Base-by-base conservation (phyloP, 2,888 invertebrate species). In the Brachyptera risi region DNA sequence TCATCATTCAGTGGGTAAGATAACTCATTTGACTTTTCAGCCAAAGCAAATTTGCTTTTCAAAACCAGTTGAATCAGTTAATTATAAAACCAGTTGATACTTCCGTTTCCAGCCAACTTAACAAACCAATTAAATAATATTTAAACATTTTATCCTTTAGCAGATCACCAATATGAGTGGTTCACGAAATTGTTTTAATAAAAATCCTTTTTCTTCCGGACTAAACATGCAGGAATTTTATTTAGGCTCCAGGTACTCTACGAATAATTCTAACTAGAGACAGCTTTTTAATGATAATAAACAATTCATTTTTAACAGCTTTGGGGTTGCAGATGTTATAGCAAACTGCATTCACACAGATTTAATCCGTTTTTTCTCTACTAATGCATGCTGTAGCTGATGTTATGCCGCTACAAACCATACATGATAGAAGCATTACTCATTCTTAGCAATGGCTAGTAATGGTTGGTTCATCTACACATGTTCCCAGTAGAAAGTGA, bases 91-190 rank as follows among this genome's bases (percentile, higher is more conserved):
- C n/a, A n/a, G n/a, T n/a, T n/a, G n/a, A n/a, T n/a, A n/a, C n/a
- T n/a, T n/a, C n/a, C n/a, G n/a, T n/a, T n/a, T n/a, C n/a, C n/a
- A n/a, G n/a, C n/a, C n/a, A n/a, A n/a, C n/a, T n/a, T n/a, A n/a
- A n/a, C n/a, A n/a, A n/a, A n/a, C n/a, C n/a, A n/a, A n/a, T n/a
- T n/a, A n/a, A n/a, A n/a, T n/a, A n/a, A n/a, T n/a, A n/a, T 60
- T 60, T 58, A 58, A 47, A 57, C 60, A 64, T 31, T 61, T 44
- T 50, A 40, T 61, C 57, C 57, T 56, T 58, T 61, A 61, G 61
- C 61, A 56, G 38, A 49, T 19, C 54, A 50, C 19, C 40, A 57
- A 51, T 44, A 31, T 56, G 42, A 60, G 19, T 60, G 54, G 54
- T 38, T 19, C 23, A 51, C 23, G 11, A 40, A 60, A 54, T 60